These are phyloP conservation scores for Lordiphosa stackelbergi DNA, from an alignment of 1,140 invertebrate species.

Conservation along the genomic window DNA sequence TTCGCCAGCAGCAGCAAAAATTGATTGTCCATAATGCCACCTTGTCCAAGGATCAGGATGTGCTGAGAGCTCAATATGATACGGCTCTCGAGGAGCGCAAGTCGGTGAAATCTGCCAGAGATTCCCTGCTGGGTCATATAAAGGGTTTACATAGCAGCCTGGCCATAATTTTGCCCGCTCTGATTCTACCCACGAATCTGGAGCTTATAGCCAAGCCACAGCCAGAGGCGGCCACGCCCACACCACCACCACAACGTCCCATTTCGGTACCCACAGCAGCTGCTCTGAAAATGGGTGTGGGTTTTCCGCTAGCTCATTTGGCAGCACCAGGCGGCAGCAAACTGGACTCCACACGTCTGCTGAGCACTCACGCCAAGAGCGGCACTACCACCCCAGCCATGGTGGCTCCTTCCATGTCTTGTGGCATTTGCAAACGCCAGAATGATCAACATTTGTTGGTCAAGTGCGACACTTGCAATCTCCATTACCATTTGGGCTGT, in stretches of 20 bases:
- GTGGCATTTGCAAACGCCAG: constrained; percentile 89
- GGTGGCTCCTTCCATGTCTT: constrained; percentile 42
- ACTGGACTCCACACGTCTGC: constrained; percentile 79
- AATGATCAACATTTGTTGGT: constrained; percentile 92
- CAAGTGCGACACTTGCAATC: constrained; percentile 95
- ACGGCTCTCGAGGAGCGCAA: constrained; percentile 79
- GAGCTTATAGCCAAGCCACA: constrained; percentile 73
- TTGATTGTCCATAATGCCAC: constrained; percentile 86
- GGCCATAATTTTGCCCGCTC: constrained; percentile 79
- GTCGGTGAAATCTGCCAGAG: constrained; percentile 39
- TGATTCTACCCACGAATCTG: constrained; percentile 79
- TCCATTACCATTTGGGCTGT: constrained; percentile 95
- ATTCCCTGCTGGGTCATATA: constrained; percentile 19
- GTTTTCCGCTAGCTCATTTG: constrained; percentile 85
- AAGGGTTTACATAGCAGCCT: constrained; percentile 34
- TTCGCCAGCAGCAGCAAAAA: constrained; percentile 87
- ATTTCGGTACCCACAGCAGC: constrained; percentile 87
- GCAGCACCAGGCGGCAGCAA: constrained; percentile 77
- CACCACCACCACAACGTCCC: constrained; percentile 68
- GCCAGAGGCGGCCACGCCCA: constrained; percentile 46
- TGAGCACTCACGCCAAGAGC: constrained; percentile 77
- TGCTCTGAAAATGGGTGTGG: constrained; percentile 88
- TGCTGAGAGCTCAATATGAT: constrained; percentile 87
- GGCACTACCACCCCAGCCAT: constrained; percentile 17
- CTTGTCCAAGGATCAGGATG: constrained; percentile 84